Evolutionary conservation across 2,797 vertebrate species (phyloP), one percentile per base, ranked within the genome.

Genomic region (Scarus forsteni): DNA sequence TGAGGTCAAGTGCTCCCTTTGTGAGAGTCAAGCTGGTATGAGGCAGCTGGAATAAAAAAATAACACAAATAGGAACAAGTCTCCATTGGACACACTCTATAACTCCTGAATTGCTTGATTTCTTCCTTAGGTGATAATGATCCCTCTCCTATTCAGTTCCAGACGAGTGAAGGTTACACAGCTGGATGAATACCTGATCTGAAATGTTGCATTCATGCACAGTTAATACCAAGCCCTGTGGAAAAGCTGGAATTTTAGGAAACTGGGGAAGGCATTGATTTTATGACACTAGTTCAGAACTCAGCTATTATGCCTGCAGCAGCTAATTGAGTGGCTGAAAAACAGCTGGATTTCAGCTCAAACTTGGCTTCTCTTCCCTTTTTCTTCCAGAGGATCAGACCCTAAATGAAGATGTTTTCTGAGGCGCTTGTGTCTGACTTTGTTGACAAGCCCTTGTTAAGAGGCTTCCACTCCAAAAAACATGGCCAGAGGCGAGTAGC

Each of bases 401-500:
- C 44, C 19, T 13, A 44, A 78, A 88, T 84, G 52, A 85, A 90
- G 86, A 64, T 68, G 72, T 82, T 81, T 86, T 70, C 77, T 49
- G 40, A 36, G 40, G 57, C 62, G 66, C 74, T 67, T 45, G 60
- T 68, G 71, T 67, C 81, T 76, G 78, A 73, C 73, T 90, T 89
- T 90, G 87, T 90, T 93, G 92, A 92, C 92, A 85, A 81, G 83
- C 70, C 66, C 80, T 89, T 83, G 86, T 90, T 92, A 90, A 82
- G 84, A 81, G 68, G 67, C 81, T 85, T 66, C 75, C 60, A 54
- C 50, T 84, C 76, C 73, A 89, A 84, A 88, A 34, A 85, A 77
- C 72, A 87, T 66, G 81, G 81, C 90, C 82, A 55, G 85, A 83
- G 90, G 90, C 81, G 40, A 88, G 77, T 50, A 46, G 81, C 66